These are phyloP conservation scores for Phymanthus crucifer DNA, from an alignment of 92 coral and sea anemone genomes.

Conservation along the genomic window DNA sequence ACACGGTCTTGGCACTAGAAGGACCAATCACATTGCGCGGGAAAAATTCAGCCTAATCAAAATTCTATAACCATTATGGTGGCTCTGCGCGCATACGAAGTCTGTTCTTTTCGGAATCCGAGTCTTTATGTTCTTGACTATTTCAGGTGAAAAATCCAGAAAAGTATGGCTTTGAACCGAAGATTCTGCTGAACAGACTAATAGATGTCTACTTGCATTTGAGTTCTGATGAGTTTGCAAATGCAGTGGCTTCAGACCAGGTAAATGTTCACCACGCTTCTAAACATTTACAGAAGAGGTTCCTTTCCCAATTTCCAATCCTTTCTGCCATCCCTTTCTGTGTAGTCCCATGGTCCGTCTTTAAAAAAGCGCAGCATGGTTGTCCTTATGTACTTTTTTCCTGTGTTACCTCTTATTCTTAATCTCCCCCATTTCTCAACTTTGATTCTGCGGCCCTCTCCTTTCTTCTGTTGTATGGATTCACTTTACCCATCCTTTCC, in stretches of 20 bases:
- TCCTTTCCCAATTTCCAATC: neutral
- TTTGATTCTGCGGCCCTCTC: neutral
- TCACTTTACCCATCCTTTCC: too few species aligned
- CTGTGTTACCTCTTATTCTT: neutral
- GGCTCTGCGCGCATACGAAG: too few species aligned
- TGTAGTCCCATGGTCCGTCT: too few species aligned
- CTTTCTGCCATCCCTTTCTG: neutral
- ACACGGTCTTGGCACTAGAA: too few species aligned
- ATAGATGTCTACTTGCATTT: slow-evolving; percentile 91
- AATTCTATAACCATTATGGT: too few species aligned
- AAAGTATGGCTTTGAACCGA: slow-evolving; percentile 97
- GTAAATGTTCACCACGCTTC: slow-evolving; percentile 26
- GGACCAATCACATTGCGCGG: too few species aligned
- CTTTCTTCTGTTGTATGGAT: neutral
- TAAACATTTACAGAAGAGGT: neutral
- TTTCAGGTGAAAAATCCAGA: slow-evolving; percentile 91
- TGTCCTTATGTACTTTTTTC: too few species aligned
- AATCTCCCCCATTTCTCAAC: neutral
- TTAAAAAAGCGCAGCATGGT: too few species aligned
- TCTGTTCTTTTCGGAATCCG: neutral
- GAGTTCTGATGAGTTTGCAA: slow-evolving; percentile 82
- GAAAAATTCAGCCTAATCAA: too few species aligned
- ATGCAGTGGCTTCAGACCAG: slow-evolving; percentile 95
- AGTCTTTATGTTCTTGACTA: neutral
- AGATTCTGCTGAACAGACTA: slow-evolving; percentile 76